Conservation (phyloP, 2,797 vertebrate genomes). For the Cottoperca gobio region DNA sequence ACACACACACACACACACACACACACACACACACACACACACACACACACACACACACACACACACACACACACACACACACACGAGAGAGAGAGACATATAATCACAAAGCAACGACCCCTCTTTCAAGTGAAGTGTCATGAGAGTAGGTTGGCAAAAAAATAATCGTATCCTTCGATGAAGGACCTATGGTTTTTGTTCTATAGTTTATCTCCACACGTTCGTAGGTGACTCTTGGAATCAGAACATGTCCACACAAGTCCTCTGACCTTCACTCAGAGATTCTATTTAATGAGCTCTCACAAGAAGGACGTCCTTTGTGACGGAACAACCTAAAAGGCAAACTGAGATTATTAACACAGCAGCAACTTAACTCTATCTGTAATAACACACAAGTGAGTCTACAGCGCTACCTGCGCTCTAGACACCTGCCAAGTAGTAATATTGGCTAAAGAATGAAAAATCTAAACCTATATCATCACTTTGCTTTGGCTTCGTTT, state of each 20-base stretch:
- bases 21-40: background rate
- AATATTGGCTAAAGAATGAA: no score
- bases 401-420: no score
- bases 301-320: constrained; percentile 2
- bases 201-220: background rate
- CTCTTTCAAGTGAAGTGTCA: no score
- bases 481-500: no score
- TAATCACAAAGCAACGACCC: no score
- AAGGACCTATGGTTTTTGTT: background rate
- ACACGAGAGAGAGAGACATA: no score
- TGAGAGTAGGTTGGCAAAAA: no score
- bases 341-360: constrained; percentile 5
- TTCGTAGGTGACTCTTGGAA: constrained; percentile 9
- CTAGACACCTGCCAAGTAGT: no score
- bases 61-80: background rate
- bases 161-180: no score
- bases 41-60: background rate
- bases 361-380: no score
- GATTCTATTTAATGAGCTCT: background rate
- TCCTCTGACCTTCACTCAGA: constrained; percentile 16
- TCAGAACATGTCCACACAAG: background rate
- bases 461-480: no score
- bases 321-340: background rate
- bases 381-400: no score
- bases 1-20: background rate